Percentiles rank a stretch among this genome's conserved stretches.
phyloP scores from a whole-genome alignment of 1,140 invertebrate genomes.

The Pseudomyrmex pallidus region DNA sequence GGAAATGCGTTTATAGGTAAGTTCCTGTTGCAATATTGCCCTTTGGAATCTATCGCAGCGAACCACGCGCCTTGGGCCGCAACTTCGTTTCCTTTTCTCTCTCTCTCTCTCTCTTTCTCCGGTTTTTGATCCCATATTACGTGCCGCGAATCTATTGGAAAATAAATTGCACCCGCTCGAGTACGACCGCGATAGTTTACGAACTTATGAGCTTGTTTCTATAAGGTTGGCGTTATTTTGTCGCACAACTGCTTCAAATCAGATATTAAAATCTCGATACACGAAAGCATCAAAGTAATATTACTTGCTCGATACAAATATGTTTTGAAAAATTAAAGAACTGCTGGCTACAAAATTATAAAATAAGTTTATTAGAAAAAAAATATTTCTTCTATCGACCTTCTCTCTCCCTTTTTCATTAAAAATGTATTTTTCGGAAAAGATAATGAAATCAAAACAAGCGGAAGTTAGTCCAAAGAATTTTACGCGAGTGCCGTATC shows the following conservation, averaged over 20 bases:
- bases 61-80: neutral
- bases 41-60: slow-evolving; percentile 27
- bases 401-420: neutral
- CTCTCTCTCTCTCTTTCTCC: neutral
- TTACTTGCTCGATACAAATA: neutral
- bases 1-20: slow-evolving; percentile 47
- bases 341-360: neutral
- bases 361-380: slow-evolving; percentile 12
- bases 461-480: neutral
- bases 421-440: neutral
- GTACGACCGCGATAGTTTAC: slow-evolving; percentile 29
- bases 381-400: neutral
- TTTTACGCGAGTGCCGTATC: neutral
- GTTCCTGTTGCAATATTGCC: slow-evolving; percentile 40
- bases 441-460: neutral
- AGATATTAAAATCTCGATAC: neutral
- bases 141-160: slow-evolving; percentile 29
- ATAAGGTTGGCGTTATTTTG: neutral
- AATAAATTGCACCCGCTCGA: slow-evolving; percentile 35
- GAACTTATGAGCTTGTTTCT: slow-evolving; percentile 9
- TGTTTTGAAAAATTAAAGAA: neutral
- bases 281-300: neutral
- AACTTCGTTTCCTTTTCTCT: slow-evolving; percentile 34
- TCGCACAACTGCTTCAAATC: neutral
- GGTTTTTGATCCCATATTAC: slow-evolving; percentile 46